Evolutionary conservation across 1,140 invertebrate genomes (phyloP).

Genomic region (Galendromus occidentalis): DNA sequence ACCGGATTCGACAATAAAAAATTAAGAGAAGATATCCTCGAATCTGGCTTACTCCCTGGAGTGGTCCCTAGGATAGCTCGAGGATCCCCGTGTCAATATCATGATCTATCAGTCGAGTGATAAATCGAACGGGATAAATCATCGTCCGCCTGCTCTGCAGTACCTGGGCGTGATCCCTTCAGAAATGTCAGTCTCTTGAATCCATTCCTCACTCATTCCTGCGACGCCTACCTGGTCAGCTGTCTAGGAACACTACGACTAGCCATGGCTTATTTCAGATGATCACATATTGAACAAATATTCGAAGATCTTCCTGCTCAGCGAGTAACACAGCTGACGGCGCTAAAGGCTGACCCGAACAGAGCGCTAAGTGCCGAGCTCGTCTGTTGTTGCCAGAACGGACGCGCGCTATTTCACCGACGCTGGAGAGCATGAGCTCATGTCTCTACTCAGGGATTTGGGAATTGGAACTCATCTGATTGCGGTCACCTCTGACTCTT

Average conservation of each 20-base stretch:
- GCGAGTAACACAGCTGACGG: neutral
- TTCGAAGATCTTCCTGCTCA: neutral
- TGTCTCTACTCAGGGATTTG: too few relatives aligned
- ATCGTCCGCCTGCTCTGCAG: neutral
- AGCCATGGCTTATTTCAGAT: neutral
- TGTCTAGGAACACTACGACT: constrained; percentile 12
- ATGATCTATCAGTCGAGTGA: neutral
- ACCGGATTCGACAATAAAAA: too few relatives aligned
- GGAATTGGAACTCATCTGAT: too few relatives aligned
- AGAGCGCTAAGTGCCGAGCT: neutral
- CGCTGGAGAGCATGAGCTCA: too few relatives aligned
- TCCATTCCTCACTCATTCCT: neutral
- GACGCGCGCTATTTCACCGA: too few relatives aligned
- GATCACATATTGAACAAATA: constrained; percentile 1
- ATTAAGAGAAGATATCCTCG: neutral
- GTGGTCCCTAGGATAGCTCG: neutral
- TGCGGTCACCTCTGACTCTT: too few relatives aligned
- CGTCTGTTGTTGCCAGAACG: too few relatives aligned
- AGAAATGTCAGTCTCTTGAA: neutral
- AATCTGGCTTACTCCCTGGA: neutral
- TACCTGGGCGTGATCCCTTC: neutral
- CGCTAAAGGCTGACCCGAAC: neutral
- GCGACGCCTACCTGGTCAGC: neutral
- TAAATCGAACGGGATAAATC: neutral
- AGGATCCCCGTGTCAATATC: neutral